Evolutionary conservation across 2,113 vertebrate species (phyloP), one percentile per base, ranked within the genome.

Genomic region (Haemorhous mexicanus): DNA sequence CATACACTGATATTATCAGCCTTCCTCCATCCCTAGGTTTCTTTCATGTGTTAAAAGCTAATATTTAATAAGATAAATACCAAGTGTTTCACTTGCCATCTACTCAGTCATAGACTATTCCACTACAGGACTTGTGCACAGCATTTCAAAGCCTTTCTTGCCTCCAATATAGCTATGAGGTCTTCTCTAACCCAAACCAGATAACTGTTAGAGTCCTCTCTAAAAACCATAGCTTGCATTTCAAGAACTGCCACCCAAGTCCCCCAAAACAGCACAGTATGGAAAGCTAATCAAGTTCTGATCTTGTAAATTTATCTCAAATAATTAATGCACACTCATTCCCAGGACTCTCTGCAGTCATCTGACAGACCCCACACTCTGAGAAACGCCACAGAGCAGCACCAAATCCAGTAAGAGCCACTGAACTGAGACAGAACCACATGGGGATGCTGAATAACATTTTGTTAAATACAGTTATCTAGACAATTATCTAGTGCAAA

Each of bases 151-250:
- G 41, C 9, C 8, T 69, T 68, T 79, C 32, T 53, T 43, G 7
- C 41, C 63, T 70, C 74, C 32, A 61, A 1, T 4, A 6, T 0
- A 89, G 52, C 24, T 33, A 21, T 21, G 24, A 14, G 41, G 22
- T 23, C 32, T 72, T 47, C 70, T 63, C 14, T 33, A 62, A 68
- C 30, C 28, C 61, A 75, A 89, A 64, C 2, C 66, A 68, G 16
- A 44, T 5, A 24, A 10, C 24, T 66, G 0, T 52, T 27, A 14
- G 22, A 88, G n/a, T 17, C 1, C 0, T 26, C 28, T 78, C 62
- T 46, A 63, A 74, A 81, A 84, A 50, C 2, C 0, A 1, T 2
- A 43, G 39, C 23, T 68, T 53, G 26, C 14, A 67, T 50, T 3
- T 3, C 9, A 32, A 70, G 13, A 70, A 41, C 33, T 39, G 23